Conservation (phyloP, 2,888 invertebrate genomes). For the Incurvaria masculella region DNA sequence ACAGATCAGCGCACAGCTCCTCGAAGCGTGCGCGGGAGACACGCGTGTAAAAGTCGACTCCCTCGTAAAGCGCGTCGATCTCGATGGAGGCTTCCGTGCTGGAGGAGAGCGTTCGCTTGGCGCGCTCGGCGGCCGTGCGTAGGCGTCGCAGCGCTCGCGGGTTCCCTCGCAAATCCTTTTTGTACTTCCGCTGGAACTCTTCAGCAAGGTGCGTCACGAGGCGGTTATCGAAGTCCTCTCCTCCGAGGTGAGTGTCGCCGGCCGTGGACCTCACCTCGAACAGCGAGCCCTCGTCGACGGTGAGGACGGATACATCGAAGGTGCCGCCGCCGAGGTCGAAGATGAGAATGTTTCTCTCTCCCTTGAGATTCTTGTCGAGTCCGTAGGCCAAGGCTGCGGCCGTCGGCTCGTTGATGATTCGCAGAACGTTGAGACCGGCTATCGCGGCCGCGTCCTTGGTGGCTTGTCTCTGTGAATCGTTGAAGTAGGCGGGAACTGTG, state of each 20-base stretch:
- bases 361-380: constrained; percentile 46
- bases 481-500: constrained; percentile 79
- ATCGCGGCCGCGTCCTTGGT: constrained; percentile 79
- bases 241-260: too few relatives aligned
- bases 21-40: constrained; percentile 68
- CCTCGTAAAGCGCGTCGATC: too few relatives aligned
- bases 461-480: constrained; percentile 70
- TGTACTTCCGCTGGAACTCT: constrained; percentile 60
- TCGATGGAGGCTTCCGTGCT: constrained; percentile 66
- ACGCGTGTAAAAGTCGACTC: constrained; percentile 61
- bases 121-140: constrained; percentile 66
- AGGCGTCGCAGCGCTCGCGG: constrained; percentile 61
- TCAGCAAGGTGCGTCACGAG: constrained; percentile 55
- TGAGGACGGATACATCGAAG: too few relatives aligned
- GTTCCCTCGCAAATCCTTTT: constrained; percentile 59
- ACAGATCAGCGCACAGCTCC: constrained; percentile 63
- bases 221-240: too few relatives aligned
- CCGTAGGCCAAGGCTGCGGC: constrained; percentile 87
- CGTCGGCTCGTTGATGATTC: too few relatives aligned
- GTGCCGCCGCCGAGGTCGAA: too few relatives aligned
- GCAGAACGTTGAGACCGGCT: constrained; percentile 74
- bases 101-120: too few relatives aligned
- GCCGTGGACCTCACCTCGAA: too few relatives aligned
- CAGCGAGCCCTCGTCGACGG: too few relatives aligned
- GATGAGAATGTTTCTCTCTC: too few relatives aligned